Base-by-base conservation (phyloP, 2,888 invertebrate genomes). In the Limnephilus lunatus region DNA sequence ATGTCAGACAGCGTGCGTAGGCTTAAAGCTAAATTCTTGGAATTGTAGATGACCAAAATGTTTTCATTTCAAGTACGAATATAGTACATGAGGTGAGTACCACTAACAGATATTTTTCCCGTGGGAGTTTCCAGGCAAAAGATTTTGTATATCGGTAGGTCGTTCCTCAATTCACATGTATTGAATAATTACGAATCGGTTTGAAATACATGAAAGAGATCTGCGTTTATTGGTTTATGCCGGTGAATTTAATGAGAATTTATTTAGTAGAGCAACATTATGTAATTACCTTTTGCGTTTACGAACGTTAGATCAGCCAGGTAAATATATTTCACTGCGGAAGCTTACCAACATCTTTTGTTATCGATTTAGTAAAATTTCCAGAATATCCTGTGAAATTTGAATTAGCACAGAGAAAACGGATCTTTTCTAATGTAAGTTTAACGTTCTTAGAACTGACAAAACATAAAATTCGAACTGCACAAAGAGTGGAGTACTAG, bases 1-100 rank as follows among this genome's bases (percentile, higher is more conserved):
- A 81, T 80, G 35, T 15, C 39, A 80, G 80, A 89, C 81, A 80
- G 88, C 35, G 86, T 86, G 30, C 30, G 30, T 68, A 44, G n/a
- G 30, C 86, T 86, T 86, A 86, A 14, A 86, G 35, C 39, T 9
- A 25, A 44, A 86, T 86, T 35, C 83, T 19, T 35, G 15, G n/a
- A 25, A 83, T 35, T 15, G 85, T 3, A 9, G 86, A 44, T 86
- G 35, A 30, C 86, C 86, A 32, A 86, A 86, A 86, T n/a, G 39
- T 39, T 39, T 85, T 44, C 35, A 85, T n/a, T 39, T 12, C 35
- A 85, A 44, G 44, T 48, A 85, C 39, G 39, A 31, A 35, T 2
- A 35, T 35, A 15, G 19, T 35, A 44, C 44, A 14, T 2, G 15
- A 83, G 68, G 53, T 15, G 4, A 19, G 25, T 68, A 68, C 25